phyloP scores from a whole-genome alignment of 2,888 invertebrate species.

The Koerneria pararmatus region DNA sequence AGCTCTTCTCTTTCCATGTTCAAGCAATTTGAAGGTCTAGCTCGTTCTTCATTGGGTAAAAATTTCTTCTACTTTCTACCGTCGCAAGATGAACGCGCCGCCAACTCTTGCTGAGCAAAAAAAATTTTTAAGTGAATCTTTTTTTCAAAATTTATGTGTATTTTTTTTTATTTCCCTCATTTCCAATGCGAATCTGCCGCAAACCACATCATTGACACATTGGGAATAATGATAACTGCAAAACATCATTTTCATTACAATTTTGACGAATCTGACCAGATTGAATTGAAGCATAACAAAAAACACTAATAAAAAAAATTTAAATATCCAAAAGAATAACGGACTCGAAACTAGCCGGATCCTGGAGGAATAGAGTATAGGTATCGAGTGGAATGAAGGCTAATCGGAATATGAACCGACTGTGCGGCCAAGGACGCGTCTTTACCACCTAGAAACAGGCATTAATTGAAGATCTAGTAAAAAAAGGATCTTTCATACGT shows the following conservation, averaged over 20 bases:
- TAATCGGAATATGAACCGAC: slow-evolving; percentile 81
- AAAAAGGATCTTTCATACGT: no score
- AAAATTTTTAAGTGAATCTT: no score
- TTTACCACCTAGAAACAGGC: slow-evolving; percentile 74
- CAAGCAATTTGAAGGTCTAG: no score
- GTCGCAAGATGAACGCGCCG: no score
- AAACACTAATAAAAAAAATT: not conserved
- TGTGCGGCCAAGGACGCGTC: slow-evolving; percentile 82
- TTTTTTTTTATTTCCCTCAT: slow-evolving; percentile 67
- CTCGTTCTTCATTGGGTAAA: not conserved
- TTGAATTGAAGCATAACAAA: not conserved
- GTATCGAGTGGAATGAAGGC: slow-evolving; percentile 84
- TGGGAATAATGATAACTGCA: slow-evolving; percentile 59
- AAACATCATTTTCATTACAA: no score
- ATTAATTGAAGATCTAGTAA: not conserved
- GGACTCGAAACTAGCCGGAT: slow-evolving; percentile 82
- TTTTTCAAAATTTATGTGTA: not conserved
- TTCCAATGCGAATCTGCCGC: slow-evolving; percentile 84
- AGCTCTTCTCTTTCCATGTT: no score
- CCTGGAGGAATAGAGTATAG: slow-evolving; percentile 76
- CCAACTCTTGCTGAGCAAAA: no score
- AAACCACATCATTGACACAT: slow-evolving; percentile 88
- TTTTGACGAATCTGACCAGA: no score
- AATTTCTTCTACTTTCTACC: not conserved
- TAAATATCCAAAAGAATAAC: slow-evolving; percentile 63